These are phyloP conservation scores for Polydrusus cervinus DNA, from an alignment of 2,888 invertebrate genomes.

Conservation along the genomic window DNA sequence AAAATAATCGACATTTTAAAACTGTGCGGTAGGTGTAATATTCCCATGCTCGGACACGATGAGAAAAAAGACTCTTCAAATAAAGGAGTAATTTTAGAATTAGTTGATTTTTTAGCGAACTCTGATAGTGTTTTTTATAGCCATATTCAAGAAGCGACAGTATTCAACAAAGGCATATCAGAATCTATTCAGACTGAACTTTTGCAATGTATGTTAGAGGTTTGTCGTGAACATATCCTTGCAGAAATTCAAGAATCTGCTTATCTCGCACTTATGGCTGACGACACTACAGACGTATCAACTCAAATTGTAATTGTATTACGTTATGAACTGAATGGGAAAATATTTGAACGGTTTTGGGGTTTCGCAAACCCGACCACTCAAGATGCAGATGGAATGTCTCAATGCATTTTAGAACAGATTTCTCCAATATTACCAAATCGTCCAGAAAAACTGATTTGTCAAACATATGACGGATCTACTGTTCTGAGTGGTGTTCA, in stretches of 20 bases:
- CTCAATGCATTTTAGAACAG: constrained; percentile 35
- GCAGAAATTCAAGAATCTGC: constrained; percentile 57
- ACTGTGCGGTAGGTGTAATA: constrained; percentile 58
- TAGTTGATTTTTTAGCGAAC: constrained; percentile 16
- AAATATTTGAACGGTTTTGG: constrained; percentile 58
- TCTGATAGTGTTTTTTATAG: background rate
- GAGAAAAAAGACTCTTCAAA: constrained; percentile 56
- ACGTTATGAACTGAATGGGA: constrained; percentile 57
- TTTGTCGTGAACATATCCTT: constrained; percentile 38
- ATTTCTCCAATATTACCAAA: constrained; percentile 32
- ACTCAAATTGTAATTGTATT: constrained; percentile 57
- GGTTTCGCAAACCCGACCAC: constrained; percentile 54
- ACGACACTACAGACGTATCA: constrained; percentile 62
- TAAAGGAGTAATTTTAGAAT: constrained; percentile 41
- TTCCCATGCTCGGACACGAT: constrained; percentile 62
- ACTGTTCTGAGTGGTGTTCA: constrained; percentile 47
- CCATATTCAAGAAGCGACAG: constrained; percentile 25
- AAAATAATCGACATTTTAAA: constrained; percentile 63
- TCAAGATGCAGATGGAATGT: constrained; percentile 48
- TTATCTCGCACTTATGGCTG: constrained; percentile 58
- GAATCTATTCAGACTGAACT: constrained; percentile 61
- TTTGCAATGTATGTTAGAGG: constrained; percentile 27
- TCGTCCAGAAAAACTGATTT: constrained; percentile 40
- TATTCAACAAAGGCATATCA: constrained; percentile 61
- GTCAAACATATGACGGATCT: constrained; percentile 44